Conservation (phyloP, 2,888 invertebrate genomes). For the Nomada goodeniana region DNA sequence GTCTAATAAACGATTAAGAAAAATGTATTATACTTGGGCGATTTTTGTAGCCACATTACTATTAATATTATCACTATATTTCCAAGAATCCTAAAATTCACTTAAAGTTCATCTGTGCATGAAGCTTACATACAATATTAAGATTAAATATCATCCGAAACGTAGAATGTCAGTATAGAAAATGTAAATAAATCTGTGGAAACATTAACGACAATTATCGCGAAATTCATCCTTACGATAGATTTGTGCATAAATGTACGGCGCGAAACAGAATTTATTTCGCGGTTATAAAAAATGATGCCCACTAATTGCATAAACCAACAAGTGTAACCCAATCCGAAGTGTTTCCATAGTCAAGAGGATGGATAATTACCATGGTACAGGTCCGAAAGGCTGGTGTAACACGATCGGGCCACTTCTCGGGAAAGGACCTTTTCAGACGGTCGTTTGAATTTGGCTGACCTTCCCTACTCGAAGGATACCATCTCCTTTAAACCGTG, state of each 20-base stretch:
- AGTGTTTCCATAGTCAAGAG: conserved; percentile 59
- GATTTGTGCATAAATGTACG: conserved; percentile 2
- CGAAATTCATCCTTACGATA: not conserved
- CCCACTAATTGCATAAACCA: conserved; percentile 68
- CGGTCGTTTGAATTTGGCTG: conserved; percentile 72
- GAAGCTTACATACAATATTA: too few species aligned
- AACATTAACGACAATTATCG: not conserved
- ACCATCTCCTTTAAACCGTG: conserved; percentile 71
- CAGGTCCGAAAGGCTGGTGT: conserved; percentile 66
- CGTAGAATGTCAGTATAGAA: too few species aligned
- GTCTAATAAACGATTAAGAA: too few species aligned
- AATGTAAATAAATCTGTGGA: too few species aligned
- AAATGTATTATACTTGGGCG: too few species aligned
- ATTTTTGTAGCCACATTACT: too few species aligned
- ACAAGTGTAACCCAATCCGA: conserved; percentile 71
- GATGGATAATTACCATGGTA: conserved; percentile 67
- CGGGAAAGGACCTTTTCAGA: conserved; percentile 68
- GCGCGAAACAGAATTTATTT: conserved; percentile 19
- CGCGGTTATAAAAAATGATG: conserved; percentile 53
- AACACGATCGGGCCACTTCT: conserved; percentile 73
- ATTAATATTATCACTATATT: too few species aligned
- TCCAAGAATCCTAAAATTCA: too few species aligned
- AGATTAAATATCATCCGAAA: too few species aligned
- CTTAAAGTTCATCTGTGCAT: too few species aligned
- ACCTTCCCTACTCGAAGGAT: conserved; percentile 69